A percentile compares a stretch with the other conserved stretches of the same genome.
phyloP scores from a whole-genome alignment of 2,888 invertebrate species.

The Oligia strigilis region DNA sequence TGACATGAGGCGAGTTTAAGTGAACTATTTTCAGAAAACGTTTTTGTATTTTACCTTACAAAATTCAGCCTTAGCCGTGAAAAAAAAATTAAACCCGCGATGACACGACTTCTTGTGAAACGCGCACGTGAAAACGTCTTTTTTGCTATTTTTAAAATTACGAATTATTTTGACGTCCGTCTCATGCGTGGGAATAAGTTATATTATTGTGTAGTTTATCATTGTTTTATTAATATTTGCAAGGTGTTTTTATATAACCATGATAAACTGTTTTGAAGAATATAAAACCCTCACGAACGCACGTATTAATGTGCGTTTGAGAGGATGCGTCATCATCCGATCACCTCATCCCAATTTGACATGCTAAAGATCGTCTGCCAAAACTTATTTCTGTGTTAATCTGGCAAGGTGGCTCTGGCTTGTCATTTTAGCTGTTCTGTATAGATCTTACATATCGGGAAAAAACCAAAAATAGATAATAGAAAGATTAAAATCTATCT shows the following conservation, averaged over 20 bases:
- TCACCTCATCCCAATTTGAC: constrained; percentile 28
- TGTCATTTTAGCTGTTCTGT: neutral
- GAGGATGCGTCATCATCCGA: neutral
- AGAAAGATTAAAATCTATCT: neutral
- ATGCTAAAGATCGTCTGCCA: constrained; percentile 30
- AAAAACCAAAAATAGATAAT: neutral
- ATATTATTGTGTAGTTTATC: constrained; percentile 17
- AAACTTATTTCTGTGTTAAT: constrained; percentile 30
- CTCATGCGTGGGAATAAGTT: constrained; percentile 48
- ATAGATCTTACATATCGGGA: neutral
- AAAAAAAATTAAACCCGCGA: constrained; percentile 41
- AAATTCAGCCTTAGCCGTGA: constrained; percentile 40
- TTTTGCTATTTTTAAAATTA: constrained; percentile 60
- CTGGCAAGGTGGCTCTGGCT: constrained; percentile 8
- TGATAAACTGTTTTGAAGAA: neutral
- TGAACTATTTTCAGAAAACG: constrained; percentile 16
- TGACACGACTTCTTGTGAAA: constrained; percentile 64
- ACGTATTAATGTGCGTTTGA: neutral
- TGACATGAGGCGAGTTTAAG: too few species aligned
- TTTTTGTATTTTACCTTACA: constrained; percentile 19
- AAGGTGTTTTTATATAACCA: neutral
- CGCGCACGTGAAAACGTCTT: constrained; percentile 35
- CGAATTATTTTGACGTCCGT: constrained; percentile 49
- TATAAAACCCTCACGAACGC: neutral
- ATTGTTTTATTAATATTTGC: constrained; percentile 14